Base-by-base conservation (phyloP, 53 echinoderm and acorn worm genomes). In the Paracentrotus lividus region DNA sequence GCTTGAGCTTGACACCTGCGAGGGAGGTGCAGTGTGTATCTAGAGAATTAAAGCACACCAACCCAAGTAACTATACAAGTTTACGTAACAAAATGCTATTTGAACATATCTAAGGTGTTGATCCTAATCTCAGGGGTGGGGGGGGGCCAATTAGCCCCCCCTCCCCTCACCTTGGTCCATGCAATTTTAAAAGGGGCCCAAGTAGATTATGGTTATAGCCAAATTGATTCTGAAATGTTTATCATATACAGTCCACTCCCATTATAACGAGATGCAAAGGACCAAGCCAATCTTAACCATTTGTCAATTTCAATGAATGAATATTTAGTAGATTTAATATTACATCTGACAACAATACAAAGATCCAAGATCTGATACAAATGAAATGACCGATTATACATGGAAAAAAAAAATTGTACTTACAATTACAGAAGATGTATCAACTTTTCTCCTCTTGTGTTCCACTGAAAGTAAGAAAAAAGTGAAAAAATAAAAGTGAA, bases 371-470 rank as follows among this genome's bases (percentile, higher is more conserved):
- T 38, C 12, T 72, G 72, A 9, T 72, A 72, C 2, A 4, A 60
- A 27, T n/a, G 61, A 27, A 31, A 90, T 38, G 16, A 45, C n/a
- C n/a, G n/a, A n/a, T n/a, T 27, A 36, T 44, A 23, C 3, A 58
- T 58, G 20, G 21, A 5, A 23, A 18, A 58, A 24, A 5, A n/a
- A 24, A 13, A 29, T 5, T 27, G 32, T 86, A 86, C 94, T 94
- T 58, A 94, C 94, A 85, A 92, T 26, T 23, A 93, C 88, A 40
- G 94, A 94, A 21, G 92, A 59, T 68, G 91, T 86, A 21, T 96
- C 98, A 1, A 96, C 77, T 97, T 98, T 98, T 77, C 98, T 96
- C 77, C 97, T 95, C 65, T 98, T 98, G 85, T 96, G 97, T 42
- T 98, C 98, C 97, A 93, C 18, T 88, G 95, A 24, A 59, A 93